A percentile compares a stretch with the other conserved stretches of the same genome.
These are phyloP conservation scores for Gastrophysa polygoni DNA, from an alignment of 2,888 invertebrate species.

Conservation along the genomic window DNA sequence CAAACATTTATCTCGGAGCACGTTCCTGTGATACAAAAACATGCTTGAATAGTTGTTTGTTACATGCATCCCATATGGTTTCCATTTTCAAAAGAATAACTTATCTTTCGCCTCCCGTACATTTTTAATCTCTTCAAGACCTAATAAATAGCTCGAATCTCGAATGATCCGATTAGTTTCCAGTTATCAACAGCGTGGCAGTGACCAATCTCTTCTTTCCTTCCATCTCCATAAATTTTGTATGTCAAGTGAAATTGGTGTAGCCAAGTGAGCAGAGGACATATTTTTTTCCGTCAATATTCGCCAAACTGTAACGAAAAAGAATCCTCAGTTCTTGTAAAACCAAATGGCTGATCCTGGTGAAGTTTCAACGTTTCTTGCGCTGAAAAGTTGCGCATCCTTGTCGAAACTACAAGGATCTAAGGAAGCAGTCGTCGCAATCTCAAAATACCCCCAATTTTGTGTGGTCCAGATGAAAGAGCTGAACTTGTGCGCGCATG, in stretches of 20 bases:
- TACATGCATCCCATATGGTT: too few relatives aligned
- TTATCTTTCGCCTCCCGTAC: not conserved
- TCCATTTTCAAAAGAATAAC: not conserved
- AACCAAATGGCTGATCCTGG: slow-evolving; percentile 52
- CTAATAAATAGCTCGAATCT: not conserved
- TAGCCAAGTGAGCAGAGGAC: not conserved
- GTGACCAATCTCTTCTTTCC: not conserved
- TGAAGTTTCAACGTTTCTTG: slow-evolving; percentile 40
- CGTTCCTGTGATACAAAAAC: too few relatives aligned
- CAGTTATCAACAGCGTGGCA: not conserved
- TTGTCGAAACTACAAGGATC: slow-evolving; percentile 33
- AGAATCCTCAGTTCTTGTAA: not conserved
- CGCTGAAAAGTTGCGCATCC: slow-evolving; percentile 22
- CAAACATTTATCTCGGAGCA: too few relatives aligned
- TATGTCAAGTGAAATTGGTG: not conserved
- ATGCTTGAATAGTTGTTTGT: too few relatives aligned
- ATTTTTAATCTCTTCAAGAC: not conserved
- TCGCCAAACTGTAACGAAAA: not conserved
- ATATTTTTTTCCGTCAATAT: not conserved
- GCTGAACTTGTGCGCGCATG: slow-evolving; percentile 51
- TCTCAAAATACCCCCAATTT: slow-evolving; percentile 47
- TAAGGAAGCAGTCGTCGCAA: slow-evolving; percentile 34
- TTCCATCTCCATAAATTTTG: not conserved
- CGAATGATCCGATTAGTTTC: not conserved
- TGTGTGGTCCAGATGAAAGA: slow-evolving; percentile 48